Conservation (phyloP, 2,888 invertebrate genomes). For the Rhyacophila evoluta region DNA sequence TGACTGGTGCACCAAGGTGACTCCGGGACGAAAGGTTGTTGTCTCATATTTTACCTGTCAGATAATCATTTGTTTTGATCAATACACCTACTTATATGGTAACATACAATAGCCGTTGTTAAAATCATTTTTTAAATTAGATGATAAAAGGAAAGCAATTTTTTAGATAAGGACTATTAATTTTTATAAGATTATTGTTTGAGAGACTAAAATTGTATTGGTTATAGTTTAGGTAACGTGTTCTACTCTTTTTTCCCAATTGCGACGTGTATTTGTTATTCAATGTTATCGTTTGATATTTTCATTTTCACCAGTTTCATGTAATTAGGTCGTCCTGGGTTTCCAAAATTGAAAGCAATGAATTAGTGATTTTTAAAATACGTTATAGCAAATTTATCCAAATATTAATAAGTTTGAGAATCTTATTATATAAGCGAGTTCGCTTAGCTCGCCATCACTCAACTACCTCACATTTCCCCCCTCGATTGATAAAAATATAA, state of each 20-base stretch:
- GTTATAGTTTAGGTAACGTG: background rate
- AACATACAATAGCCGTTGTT: background rate
- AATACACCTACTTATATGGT: constrained; percentile 45
- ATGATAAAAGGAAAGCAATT: constrained; percentile 22
- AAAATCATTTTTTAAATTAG: background rate
- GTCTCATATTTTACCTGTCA: constrained; percentile 55
- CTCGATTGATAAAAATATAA: constrained; percentile 33
- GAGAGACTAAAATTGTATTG: constrained; percentile 8
- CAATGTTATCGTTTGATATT: background rate
- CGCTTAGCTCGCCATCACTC: background rate
- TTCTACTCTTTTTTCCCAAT: background rate
- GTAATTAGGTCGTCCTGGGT: background rate
- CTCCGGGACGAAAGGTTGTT: constrained; percentile 53
- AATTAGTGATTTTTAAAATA: constrained; percentile 3
- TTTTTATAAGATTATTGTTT: constrained; percentile 17
- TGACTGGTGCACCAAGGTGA: constrained; percentile 51
- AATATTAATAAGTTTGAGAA: constrained; percentile 14
- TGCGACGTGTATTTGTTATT: background rate
- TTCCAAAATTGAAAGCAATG: background rate
- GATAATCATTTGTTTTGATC: constrained; percentile 54
- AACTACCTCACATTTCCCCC: constrained; percentile 45
- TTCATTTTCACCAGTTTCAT: background rate
- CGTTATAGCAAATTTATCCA: constrained; percentile 12
- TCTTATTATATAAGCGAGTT: background rate
- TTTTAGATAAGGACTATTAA: constrained; percentile 19